Evolutionary conservation across 2,888 invertebrate genomes (phyloP), one percentile per base, ranked within the genome.

Genomic region (Watsonalla binaria): DNA sequence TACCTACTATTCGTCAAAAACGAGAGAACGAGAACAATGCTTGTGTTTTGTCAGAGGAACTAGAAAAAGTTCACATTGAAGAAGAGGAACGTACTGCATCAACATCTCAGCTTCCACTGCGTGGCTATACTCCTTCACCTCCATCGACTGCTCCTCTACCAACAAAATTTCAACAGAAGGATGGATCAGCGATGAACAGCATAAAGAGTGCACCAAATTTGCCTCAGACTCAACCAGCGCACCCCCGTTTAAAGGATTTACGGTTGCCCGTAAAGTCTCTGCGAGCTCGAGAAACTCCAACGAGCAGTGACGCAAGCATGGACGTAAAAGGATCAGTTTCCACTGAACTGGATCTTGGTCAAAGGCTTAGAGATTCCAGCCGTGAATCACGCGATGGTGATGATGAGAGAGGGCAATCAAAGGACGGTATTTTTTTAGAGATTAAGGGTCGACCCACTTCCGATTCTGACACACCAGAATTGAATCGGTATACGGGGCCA

Each of bases 81-180:
- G 92, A 92, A 68, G 92, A 92, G 57, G 89, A 91, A 51, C 86
- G 91, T 46, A 88, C 86, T 46, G 84, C 91, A 33, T 92, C 93
- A 33, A 91, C 91, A 52, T 93, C 93, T 52, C 93, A 94, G 69
- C 76, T 95, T 63, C 93, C 94, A 0, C 82, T 93, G 50, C 92
- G 95, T 37, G 94, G 95, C 45, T 95, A 95, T 64, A 95, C 95
- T 5, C 95, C 95, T 9, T 96, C 96, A 46, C 96, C 96, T 50
- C 96, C 96, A 54, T 96, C 96, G 56, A 96, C 96, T 15, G 96
- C 96, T 0, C 96, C 96, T 24, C 84, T 96, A 65, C 96, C 96
- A 2, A 93, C 95, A 58, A 96, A 96, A 82, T 96, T 96, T 84
- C 94, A 94, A 61, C 92, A 93, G 64, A 95, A 95, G 68, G 94